Evolutionary conservation across 2,797 vertebrate species (phyloP).

Genomic region (Phrynocephalus forsythii): DNA sequence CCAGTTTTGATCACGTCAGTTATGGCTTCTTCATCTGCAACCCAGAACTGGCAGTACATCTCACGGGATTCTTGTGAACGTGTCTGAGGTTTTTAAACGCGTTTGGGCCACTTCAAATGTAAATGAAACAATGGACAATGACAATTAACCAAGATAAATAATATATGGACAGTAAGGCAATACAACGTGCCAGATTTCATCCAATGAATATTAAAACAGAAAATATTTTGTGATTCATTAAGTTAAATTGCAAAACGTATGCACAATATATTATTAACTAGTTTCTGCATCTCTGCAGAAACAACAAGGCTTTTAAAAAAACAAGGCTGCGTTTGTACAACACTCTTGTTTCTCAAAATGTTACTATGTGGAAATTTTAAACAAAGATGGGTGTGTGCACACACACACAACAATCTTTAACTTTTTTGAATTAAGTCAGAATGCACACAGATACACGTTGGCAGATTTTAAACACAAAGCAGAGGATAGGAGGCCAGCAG

Average conservation of each 20-base stretch:
- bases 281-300: background rate
- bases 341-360: background rate
- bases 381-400: background rate
- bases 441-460: slow-evolving; percentile 3
- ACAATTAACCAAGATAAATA: background rate
- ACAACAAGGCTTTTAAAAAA: background rate
- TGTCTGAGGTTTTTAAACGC: background rate
- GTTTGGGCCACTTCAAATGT: background rate
- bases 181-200: background rate
- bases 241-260: background rate
- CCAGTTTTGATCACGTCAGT: background rate
- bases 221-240: background rate
- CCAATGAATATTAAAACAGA: background rate
- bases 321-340: too few relatives aligned
- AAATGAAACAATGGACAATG: too few relatives aligned
- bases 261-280: background rate
- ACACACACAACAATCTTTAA: background rate
- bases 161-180: background rate
- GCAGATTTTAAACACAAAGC: background rate
- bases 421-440: background rate
- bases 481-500: background rate
- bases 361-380: background rate
- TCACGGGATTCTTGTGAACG: background rate
- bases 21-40: background rate
- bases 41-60: background rate